Conservation (phyloP, 2,888 invertebrate species). For the Tupiocoris notatus region DNA sequence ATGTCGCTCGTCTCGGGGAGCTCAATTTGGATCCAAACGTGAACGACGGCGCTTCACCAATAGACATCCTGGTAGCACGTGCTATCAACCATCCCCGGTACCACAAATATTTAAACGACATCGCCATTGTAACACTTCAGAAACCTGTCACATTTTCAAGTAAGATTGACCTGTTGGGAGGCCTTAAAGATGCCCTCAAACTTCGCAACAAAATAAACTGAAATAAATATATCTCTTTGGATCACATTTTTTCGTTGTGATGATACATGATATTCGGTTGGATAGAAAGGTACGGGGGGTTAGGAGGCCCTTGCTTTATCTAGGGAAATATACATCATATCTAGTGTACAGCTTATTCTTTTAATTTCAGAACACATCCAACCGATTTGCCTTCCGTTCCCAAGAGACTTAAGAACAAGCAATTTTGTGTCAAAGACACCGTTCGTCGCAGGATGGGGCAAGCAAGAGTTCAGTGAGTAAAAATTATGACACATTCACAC, state of each 20-base stretch:
- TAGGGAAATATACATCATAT: too few relatives aligned
- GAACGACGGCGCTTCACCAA: conserved; percentile 41
- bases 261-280: too few relatives aligned
- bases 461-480: conserved; percentile 67
- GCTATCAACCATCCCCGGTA: conserved; percentile 44
- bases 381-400: conserved; percentile 73
- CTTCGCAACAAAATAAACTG: too few relatives aligned
- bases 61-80: conserved; percentile 42
- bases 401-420: conserved; percentile 58
- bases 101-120: conserved; percentile 43
- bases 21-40: conserved; percentile 40
- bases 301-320: too few relatives aligned
- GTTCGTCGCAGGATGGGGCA: conserved; percentile 82
- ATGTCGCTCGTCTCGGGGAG: conserved; percentile 45
- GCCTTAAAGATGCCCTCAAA: too few relatives aligned
- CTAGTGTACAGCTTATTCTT: too few relatives aligned
- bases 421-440: conserved; percentile 63
- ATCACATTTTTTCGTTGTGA: too few relatives aligned
- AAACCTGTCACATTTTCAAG: conserved; percentile 61
- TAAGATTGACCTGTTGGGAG: too few relatives aligned
- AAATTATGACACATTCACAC: too few relatives aligned
- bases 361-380: conserved; percentile 60
- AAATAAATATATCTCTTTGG: too few relatives aligned
- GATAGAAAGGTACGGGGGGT: too few relatives aligned
- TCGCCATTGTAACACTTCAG: conserved; percentile 50